phyloP scores from a whole-genome alignment of 35 echinoderm and acorn worm genomes.

The Hemicentrotus pulcherrimus region DNA sequence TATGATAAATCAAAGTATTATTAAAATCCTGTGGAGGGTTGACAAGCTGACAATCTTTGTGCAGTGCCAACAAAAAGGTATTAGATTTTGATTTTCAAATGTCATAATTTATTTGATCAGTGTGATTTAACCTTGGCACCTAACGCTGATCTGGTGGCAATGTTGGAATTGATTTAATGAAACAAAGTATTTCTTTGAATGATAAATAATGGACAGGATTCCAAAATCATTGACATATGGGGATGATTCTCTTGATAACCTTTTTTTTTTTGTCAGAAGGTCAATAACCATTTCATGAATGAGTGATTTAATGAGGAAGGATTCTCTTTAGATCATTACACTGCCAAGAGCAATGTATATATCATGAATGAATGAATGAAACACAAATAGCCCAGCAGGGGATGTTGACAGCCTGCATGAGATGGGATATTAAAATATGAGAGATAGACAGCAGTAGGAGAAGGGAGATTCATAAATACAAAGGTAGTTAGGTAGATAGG shows the following conservation, averaged over 20 bases:
- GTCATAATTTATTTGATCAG: no score
- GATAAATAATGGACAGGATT: no score
- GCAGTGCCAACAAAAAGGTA: no score
- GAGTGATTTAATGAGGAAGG: not conserved
- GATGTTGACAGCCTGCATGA: not conserved
- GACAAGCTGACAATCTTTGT: no score
- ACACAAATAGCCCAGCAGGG: not conserved
- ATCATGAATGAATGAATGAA: slow-evolving; percentile 37
- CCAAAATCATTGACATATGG: not conserved
- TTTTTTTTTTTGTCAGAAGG: not conserved
- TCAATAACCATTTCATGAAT: slow-evolving; percentile 14
- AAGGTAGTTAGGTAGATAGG: not conserved
- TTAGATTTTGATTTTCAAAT: no score
- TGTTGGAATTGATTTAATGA: no score
- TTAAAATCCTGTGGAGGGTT: no score
- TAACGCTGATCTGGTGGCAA: no score
- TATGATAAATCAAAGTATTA: no score
- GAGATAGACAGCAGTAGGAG: not conserved
- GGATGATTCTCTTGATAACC: not conserved
- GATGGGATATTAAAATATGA: not conserved
- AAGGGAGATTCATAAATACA: not conserved
- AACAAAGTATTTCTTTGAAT: no score
- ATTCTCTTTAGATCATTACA: not conserved
- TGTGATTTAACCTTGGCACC: no score
- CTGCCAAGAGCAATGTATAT: slow-evolving; percentile 18